These are phyloP conservation scores for Pan troglodytes DNA, from an alignment of 2,113 vertebrate species.

Conservation along the genomic window NHGRI_mPanTro3-v2.1_pri NC_072411.2:21654001-21654500, in stretches of 20 bases:
- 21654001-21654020: not conserved
- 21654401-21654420: conserved; percentile 88
- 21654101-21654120: not conserved
- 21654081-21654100: not conserved
- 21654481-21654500: not conserved
- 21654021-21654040: not conserved
- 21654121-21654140: not conserved
- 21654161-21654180: accelerated
- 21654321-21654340: conserved; percentile 90
- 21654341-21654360: conserved; percentile 84
- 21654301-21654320: conserved; percentile 91
- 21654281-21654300: conserved; percentile 93
- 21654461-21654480: accelerated
- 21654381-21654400: conserved; percentile 84
- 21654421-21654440: not conserved
- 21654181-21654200: conserved; percentile 85
- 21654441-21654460: not conserved
- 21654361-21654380: conserved; percentile 84
- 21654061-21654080: accelerated
- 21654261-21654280: conserved; percentile 93
- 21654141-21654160: not conserved
- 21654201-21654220: conserved; percentile 96
- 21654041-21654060: not conserved
- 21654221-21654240: conserved; percentile 96
- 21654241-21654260: conserved; percentile 97